These are phyloP conservation scores for Myotis brandtii DNA, from an alignment of 2,113 vertebrate species.

Conservation along the genomic window DNA sequence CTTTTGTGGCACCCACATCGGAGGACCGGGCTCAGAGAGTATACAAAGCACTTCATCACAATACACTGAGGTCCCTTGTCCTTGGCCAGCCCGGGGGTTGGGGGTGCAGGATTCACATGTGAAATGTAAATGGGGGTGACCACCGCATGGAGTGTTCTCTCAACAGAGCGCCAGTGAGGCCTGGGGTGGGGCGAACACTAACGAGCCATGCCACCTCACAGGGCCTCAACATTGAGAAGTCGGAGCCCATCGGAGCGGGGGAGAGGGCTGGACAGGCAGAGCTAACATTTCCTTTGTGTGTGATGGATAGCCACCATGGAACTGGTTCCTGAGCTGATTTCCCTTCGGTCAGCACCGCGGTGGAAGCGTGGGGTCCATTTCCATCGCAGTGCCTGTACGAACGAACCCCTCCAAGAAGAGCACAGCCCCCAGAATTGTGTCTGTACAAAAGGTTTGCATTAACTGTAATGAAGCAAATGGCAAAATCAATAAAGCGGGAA, in stretches of 20 bases:
- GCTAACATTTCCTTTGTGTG: constrained; percentile 71
- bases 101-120: not conserved
- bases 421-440: constrained; percentile 66
- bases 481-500: constrained; percentile 90
- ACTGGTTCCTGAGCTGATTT: constrained; percentile 67
- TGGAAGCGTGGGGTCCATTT: constrained; percentile 71
- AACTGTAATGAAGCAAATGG: constrained; percentile 89
- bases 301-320: constrained; percentile 57
- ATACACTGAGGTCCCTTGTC: not conserved
- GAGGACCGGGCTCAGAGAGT: not conserved
- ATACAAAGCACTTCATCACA: fast-evolving
- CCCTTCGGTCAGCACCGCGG: constrained; percentile 70
- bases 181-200: not conserved
- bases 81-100: not conserved
- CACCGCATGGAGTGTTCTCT: not conserved
- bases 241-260: not conserved
- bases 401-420: constrained; percentile 77
- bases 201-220: not conserved
- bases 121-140: not conserved
- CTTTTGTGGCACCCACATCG: too few relatives aligned
- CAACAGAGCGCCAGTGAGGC: not conserved
- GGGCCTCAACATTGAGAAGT: not conserved
- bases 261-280: not conserved
- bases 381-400: constrained; percentile 63
- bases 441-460: constrained; percentile 85